phyloP scores from a whole-genome alignment of 2,797 vertebrate genomes.

The Coregonus suidteri region DNA sequence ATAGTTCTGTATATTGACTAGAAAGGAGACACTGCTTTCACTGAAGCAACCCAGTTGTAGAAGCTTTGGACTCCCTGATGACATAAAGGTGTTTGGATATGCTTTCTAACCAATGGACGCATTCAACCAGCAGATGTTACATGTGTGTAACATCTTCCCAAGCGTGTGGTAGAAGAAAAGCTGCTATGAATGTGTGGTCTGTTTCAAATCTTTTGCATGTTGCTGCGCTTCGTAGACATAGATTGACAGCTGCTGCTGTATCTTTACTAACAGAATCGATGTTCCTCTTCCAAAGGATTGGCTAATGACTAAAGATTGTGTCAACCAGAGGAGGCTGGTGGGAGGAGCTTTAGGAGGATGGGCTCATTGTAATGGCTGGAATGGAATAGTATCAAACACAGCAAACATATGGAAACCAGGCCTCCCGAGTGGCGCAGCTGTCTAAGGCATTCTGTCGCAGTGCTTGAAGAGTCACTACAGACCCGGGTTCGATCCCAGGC shows the following conservation, averaged over 20 bases:
- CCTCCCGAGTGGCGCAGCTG: no score
- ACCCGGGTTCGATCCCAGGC: no score
- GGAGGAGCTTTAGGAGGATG: no score
- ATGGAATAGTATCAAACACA: no score
- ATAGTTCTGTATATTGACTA: background rate
- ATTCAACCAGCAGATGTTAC: background rate
- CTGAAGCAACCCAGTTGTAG: background rate
- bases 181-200: background rate
- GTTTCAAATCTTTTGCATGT: constrained; percentile 16
- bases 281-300: background rate
- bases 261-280: background rate
- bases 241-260: background rate
- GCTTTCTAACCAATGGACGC: background rate
- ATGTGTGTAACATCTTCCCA: background rate
- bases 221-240: background rate
- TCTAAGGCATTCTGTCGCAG: no score
- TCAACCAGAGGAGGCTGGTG: no score
- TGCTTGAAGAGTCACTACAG: no score
- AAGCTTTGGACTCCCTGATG: constrained; percentile 1
- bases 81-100: background rate
- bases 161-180: background rate
- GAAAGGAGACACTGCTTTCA: background rate
- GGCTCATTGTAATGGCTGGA: no score
- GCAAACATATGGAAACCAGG: background rate
- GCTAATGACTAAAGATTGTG: background rate